Conservation (phyloP, 2,888 invertebrate genomes). For the Odontocerum albicorne region DNA sequence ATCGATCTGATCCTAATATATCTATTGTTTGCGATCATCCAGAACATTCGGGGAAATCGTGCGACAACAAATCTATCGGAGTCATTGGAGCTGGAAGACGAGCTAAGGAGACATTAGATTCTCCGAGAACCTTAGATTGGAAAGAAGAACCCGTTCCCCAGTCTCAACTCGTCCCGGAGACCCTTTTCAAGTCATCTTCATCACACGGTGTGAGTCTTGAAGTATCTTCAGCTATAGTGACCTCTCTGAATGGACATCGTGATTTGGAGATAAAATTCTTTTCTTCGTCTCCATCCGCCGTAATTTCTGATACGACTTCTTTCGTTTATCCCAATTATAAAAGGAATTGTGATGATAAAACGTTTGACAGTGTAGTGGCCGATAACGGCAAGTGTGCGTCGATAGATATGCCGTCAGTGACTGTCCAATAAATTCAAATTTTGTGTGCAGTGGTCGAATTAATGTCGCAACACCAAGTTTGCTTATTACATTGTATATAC, state of each 20-base stretch:
- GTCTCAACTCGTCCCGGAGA: conserved; percentile 36
- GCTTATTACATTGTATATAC: conserved; percentile 2
- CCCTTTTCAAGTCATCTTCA: conserved; percentile 38
- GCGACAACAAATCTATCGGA: conserved; percentile 50
- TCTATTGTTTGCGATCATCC: conserved; percentile 44
- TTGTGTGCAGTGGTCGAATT: background rate
- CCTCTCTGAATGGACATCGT: conserved; percentile 74
- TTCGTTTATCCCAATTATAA: conserved; percentile 53
- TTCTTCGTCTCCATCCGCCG: conserved; percentile 61
- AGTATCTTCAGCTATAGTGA: conserved; percentile 77
- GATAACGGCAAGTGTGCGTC: conserved; percentile 9
- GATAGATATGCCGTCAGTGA: conserved; percentile 17
- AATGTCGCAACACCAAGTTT: background rate
- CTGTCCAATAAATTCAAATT: conserved; percentile 22
- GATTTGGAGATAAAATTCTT: conserved; percentile 79
- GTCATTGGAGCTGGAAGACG: conserved; percentile 45
- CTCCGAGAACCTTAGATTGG: conserved; percentile 27
- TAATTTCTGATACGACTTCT: conserved; percentile 48
- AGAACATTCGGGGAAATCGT: conserved; percentile 42
- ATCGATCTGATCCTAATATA: conserved; percentile 52
- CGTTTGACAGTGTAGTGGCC: conserved; percentile 11
- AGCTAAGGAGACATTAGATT: conserved; percentile 8
- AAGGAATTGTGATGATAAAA: conserved; percentile 40
- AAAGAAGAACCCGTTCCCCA: conserved; percentile 40
- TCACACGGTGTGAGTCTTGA: conserved; percentile 56